A percentile compares a stretch with the other conserved stretches of the same genome.
phyloP scores from a whole-genome alignment of 2,888 invertebrate genomes.

The Gerosis bhagava region DNA sequence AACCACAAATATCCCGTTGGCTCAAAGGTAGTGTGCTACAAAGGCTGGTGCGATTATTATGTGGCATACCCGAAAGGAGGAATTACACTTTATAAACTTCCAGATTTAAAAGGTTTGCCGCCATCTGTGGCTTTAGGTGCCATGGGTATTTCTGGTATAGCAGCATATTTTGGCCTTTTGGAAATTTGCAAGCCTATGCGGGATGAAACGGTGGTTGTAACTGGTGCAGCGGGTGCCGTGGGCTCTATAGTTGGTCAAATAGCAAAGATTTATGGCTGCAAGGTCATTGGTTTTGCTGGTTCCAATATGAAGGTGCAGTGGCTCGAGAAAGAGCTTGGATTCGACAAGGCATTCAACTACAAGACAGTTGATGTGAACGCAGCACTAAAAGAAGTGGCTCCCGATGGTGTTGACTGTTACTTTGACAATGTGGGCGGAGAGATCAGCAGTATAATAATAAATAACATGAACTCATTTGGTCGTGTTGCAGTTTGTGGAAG shows the following conservation, averaged over 20 bases:
- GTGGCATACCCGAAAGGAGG: conserved; percentile 39
- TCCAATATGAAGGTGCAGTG: conserved; percentile 85
- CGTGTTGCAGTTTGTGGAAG: conserved; percentile 52
- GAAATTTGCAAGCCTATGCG: conserved; percentile 84
- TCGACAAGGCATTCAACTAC: conserved; percentile 87
- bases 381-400: conserved; percentile 82
- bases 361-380: conserved; percentile 78
- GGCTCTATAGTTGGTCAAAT: conserved; percentile 88
- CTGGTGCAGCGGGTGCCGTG: conserved; percentile 88
- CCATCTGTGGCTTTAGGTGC: conserved; percentile 79
- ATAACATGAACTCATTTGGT: conserved; percentile 76
- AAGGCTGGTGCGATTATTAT: conserved; percentile 78
- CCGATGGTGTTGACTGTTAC: conserved; percentile 86
- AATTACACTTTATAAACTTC: conserved; percentile 55
- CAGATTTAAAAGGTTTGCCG: conserved; percentile 71
- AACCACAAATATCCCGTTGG: conserved; percentile 82
- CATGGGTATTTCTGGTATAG: conserved; percentile 85
- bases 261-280: conserved; percentile 83
- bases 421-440: conserved; percentile 89
- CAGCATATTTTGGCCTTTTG: conserved; percentile 86
- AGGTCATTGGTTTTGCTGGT: conserved; percentile 85
- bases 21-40: conserved; percentile 74
- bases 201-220: conserved; percentile 86
- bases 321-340: conserved; percentile 83
- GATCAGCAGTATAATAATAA: conserved; percentile 77